Conservation (phyloP, 2,797 vertebrate genomes). For the Sibirionetta formosa region DNA sequence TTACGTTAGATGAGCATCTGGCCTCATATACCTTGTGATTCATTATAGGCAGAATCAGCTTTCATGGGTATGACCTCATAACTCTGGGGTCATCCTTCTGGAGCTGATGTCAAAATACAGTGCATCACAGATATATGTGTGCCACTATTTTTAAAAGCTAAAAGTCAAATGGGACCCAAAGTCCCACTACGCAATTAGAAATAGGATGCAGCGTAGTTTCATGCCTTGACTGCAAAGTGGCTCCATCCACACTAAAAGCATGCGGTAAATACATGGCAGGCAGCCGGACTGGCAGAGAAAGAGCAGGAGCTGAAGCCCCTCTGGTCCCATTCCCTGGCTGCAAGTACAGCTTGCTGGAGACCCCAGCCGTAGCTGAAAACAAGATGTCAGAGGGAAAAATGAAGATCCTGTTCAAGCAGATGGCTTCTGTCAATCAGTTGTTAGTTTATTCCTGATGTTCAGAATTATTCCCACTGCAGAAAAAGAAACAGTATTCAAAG, state of each 20-base stretch:
- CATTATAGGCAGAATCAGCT: neutral
- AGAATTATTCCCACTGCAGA: neutral
- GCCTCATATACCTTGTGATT: neutral
- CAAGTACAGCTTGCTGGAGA: slow-evolving; percentile 20
- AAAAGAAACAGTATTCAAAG: neutral
- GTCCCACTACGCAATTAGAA: neutral
- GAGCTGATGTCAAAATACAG: neutral
- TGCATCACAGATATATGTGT: neutral
- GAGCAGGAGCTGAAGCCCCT: neutral
- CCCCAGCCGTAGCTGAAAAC: neutral
- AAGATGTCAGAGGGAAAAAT: slow-evolving; percentile 2
- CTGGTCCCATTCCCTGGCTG: neutral
- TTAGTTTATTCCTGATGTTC: slow-evolving; percentile 7
- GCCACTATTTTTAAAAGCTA: slow-evolving; percentile 1
- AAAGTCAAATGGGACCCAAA: neutral
- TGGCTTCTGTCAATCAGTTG: neutral
- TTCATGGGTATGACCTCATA: neutral
- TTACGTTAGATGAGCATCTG: slow-evolving; percentile 21
- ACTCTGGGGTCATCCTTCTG: neutral
- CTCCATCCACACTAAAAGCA: neutral
- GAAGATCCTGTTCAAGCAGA: neutral
- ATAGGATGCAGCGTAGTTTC: neutral
- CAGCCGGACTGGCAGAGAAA: slow-evolving; percentile 5
- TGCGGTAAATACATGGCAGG: neutral
- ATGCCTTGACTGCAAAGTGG: slow-evolving; percentile 2